Evolutionary conservation across 2,113 vertebrate species (phyloP), one percentile per base, ranked within the genome.

Genomic region (Anthoscopus minutus): DNA sequence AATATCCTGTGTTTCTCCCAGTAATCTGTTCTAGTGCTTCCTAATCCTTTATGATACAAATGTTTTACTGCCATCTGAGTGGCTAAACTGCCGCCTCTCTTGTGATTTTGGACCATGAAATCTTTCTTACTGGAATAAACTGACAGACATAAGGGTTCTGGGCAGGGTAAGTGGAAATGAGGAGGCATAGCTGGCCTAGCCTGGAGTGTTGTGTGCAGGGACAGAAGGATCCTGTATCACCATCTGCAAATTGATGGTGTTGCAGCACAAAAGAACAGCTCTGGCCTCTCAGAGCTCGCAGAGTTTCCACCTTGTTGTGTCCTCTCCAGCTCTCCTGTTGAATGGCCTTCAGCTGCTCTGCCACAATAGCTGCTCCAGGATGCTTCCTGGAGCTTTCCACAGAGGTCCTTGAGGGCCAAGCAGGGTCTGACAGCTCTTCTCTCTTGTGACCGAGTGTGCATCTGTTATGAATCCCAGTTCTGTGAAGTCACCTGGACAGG

Each of bases 381-480:
- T 16, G 1, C 3, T 37, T 31, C 19, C 27, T 25, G 27, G 44
- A 82, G 48, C 65, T 17, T 38, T 47, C 38, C 5, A 0, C 19
- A 21, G 60, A 30, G 37, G 35, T 22, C 4, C 31, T 0, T 7
- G 31, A 31, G 74, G 28, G 47, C 57, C 56, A 64, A 25, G 76
- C n/a, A 48, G 70, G 33, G 15, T 44, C 13, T 74, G 66, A 25
- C 17, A 48, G 65, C 71, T 73, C 28, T 24, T 9, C 6, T 66
- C 5, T 16, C 31, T 5, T 1, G 11, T 42, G 42, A 18, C 35
- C 9, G 4, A n/a, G 37, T 8, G 17, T 38, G 24, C 24, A 11
- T 24, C 13, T 4, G 0, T 8, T 16, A 3, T 0, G 13, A n/a
- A 38, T 22, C 21, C 42, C 47, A 7, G 13, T 8, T 58, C 54